phyloP scores from a whole-genome alignment of 92 coral and sea anemone species.

The Actinernus sp. region DNA sequence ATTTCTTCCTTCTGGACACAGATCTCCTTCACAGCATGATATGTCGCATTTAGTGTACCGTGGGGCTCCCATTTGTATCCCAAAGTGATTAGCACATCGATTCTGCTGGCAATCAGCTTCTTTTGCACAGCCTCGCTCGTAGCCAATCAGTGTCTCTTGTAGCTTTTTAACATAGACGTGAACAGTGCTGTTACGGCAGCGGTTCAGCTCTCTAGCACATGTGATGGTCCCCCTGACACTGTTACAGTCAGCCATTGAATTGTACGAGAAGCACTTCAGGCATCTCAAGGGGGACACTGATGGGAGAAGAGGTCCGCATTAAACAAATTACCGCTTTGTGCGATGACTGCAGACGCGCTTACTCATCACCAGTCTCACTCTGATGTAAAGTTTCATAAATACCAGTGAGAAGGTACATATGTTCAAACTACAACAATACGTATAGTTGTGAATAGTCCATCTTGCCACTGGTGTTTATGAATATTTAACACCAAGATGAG shows the following conservation, averaged over 20 bases:
- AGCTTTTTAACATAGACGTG: constrained; percentile 29
- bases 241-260: constrained; percentile 62
- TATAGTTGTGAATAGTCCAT: too few species aligned
- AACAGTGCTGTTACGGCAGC: constrained; percentile 64
- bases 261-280: constrained; percentile 55
- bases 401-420: too few species aligned
- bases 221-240: neutral
- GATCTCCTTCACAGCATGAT: constrained; percentile 50
- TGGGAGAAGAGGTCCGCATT: too few species aligned
- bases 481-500: too few species aligned
- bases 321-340: too few species aligned
- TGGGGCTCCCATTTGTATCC: constrained; percentile 1
- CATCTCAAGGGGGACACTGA: too few species aligned
- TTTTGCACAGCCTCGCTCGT: constrained; percentile 46
- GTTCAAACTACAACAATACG: too few species aligned
- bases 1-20: constrained; percentile 50
- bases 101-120: constrained; percentile 39
- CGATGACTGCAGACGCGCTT: too few species aligned
- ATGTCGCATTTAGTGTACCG: constrained; percentile 30
- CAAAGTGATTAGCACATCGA: constrained; percentile 50
- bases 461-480: too few species aligned
- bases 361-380: too few species aligned
- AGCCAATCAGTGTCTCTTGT: constrained; percentile 20
- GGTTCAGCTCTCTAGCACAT: constrained; percentile 29
- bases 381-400: too few species aligned